phyloP scores from a whole-genome alignment of 2,797 vertebrate genomes.

The Darevskia mixta region DNA sequence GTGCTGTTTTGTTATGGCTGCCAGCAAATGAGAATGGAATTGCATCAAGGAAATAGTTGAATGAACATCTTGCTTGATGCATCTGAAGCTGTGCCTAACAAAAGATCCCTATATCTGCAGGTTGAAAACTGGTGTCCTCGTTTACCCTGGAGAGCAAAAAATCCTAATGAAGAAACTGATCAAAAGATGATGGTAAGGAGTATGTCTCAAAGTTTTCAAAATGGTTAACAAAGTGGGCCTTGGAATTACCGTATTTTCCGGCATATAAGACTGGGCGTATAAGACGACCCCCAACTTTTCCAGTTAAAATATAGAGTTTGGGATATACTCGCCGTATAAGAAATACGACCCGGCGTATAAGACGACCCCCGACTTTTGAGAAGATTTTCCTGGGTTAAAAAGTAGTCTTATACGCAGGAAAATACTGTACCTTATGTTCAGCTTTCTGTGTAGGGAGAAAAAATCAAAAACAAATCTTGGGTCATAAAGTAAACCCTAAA shows the following conservation, averaged over 20 bases:
- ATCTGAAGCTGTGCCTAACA: background rate
- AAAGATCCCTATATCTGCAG: conserved; percentile 73
- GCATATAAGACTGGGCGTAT: too few species aligned
- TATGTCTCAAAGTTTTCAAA: background rate
- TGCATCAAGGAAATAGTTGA: background rate
- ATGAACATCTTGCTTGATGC: background rate
- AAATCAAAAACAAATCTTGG: background rate
- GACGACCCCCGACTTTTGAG: too few species aligned
- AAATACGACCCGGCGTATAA: too few species aligned
- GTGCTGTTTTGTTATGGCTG: conserved; percentile 22
- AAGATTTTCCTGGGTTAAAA: too few species aligned
- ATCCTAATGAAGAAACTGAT: conserved; percentile 88
- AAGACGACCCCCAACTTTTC: too few species aligned
- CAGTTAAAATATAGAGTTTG: too few species aligned
- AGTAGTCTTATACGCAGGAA: too few species aligned
- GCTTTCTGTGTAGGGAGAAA: background rate
- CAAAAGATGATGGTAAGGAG: conserved; percentile 86
- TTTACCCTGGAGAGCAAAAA: conserved; percentile 94
- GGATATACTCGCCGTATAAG: too few species aligned
- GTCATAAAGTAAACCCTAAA: background rate
- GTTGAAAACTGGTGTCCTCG: conserved; percentile 99
- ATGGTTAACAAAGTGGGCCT: background rate
- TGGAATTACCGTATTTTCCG: too few species aligned
- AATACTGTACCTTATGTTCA: background rate
- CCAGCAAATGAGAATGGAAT: background rate